These are phyloP conservation scores for Malthinus seriepunctatus DNA, from an alignment of 2,888 invertebrate genomes.

Conservation along the genomic window DNA sequence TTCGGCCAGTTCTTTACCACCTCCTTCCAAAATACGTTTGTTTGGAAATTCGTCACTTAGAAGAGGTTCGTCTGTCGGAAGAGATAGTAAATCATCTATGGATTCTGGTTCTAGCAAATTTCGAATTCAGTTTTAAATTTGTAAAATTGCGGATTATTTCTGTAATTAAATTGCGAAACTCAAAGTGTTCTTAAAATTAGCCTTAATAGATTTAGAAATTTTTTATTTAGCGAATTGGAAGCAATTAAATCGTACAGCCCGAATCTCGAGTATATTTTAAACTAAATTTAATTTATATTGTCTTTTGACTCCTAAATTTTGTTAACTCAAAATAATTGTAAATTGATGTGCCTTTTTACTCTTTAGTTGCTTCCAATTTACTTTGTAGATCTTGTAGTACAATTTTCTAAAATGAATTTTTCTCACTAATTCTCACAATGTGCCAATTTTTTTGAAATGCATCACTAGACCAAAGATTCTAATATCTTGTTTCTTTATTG, in stretches of 20 bases:
- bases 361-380: constrained; percentile 1
- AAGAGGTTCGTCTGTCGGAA: constrained; percentile 62
- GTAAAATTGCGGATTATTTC: constrained; percentile 7
- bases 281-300: not conserved
- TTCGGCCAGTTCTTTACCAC: constrained; percentile 62
- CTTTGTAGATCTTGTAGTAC: not conserved
- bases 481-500: no score
- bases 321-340: not conserved
- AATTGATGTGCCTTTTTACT: not conserved
- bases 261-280: not conserved
- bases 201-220: not conserved
- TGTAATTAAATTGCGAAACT: constrained; percentile 1
- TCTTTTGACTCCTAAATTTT: not conserved
- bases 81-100: constrained; percentile 56
- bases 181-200: constrained; percentile 4
- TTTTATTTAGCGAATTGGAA: constrained; percentile 6
- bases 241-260: not conserved
- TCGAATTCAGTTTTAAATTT: constrained; percentile 70
- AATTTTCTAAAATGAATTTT: constrained; percentile 1
- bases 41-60: constrained; percentile 52
- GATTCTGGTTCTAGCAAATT: constrained; percentile 68
- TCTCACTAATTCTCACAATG: not conserved
- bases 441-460: constrained; percentile 2
- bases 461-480: constrained; percentile 6
- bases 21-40: constrained; percentile 63